Base-by-base conservation (phyloP, 2,888 invertebrate species). In the Acholoe squamosa region DNA sequence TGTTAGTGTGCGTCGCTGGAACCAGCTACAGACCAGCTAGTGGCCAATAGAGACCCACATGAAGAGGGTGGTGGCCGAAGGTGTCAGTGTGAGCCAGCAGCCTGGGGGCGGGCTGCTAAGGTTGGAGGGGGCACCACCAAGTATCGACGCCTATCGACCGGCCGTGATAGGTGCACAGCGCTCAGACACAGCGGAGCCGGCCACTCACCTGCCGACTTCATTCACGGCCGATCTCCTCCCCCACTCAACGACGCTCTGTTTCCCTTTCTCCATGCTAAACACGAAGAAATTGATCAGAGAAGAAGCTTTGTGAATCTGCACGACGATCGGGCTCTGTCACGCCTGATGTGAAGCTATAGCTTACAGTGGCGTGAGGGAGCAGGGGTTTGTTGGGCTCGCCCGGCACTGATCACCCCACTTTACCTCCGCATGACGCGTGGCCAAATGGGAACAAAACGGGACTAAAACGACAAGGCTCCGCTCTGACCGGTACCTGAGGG, bases 171-270 rank as follows among this genome's bases (percentile, higher is more conserved):
- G 25, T 28, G 71, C 28, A 14, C 14, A 14, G 71, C 25, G 71
- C 71, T 28, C 71, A 71, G 71, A 71, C 71, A 71, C n/a, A n/a
- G 71, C 31, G 71, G 71, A 71, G 71, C 71, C 71, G 25, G 71
- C 28, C 71, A 71, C 71, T 71, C 71, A 71, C 71, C 71, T 71
- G 71, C 71, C 71, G 71, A 71, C 71, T 71, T 71, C 71, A 71
- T 71, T 71, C 28, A 71, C 28, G 28, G 28, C 71, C 71, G 71
- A 71, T 71, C 71, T 14, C 28, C 71, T 28, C 25, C 28, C 28
- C 1, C 71, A n/a, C 71, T 7, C 28, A 1, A n/a, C 71, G 5
- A 19, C 3, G 61, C 7, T 1, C 71, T 71, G 71, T 71, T 71
- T 71, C 25, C 71, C 71, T 71, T 71, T 71, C 71, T 71, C 71